Evolutionary conservation across 1,140 invertebrate genomes (phyloP).

Genomic region (Dinoponera quadriceps): DNA sequence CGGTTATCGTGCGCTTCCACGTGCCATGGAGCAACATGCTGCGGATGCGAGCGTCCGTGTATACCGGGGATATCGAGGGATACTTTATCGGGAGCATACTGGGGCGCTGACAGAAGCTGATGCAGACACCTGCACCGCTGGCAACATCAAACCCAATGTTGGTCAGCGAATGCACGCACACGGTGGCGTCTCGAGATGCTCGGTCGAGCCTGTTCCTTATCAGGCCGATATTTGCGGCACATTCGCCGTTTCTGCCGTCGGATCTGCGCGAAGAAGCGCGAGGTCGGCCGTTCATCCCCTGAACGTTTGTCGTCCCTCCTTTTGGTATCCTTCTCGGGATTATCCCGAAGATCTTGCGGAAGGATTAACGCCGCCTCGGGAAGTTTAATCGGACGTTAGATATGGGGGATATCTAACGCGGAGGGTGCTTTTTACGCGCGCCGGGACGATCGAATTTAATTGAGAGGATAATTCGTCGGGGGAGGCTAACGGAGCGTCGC

Average conservation of each 20-base stretch:
- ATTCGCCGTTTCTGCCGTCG: too few relatives aligned
- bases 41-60: conserved; percentile 17
- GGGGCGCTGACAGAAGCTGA: conserved; percentile 47
- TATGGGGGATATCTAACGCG: neutral
- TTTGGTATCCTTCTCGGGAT: neutral
- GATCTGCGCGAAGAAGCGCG: too few relatives aligned
- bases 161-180: conserved; percentile 37
- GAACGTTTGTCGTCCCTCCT: neutral
- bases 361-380: conserved; percentile 28
- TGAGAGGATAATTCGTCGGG: conserved; percentile 33
- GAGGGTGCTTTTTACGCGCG: conserved; percentile 3
- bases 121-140: conserved; percentile 45
- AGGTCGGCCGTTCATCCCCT: too few relatives aligned
- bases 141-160: conserved; percentile 31
- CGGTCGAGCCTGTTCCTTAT: conserved; percentile 29
- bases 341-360: conserved; percentile 12
- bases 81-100: conserved; percentile 35
- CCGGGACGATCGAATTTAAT: conserved; percentile 11
- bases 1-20: conserved; percentile 35
- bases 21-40: conserved; percentile 26
- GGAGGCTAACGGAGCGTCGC: neutral
- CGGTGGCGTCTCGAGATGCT: neutral
- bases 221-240: conserved; percentile 29
- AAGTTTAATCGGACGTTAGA: conserved; percentile 12
- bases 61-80: conserved; percentile 26